Evolutionary conservation across 2,797 vertebrate genomes (phyloP).

Genomic region (Schizothorax lantsangensis): DNA sequence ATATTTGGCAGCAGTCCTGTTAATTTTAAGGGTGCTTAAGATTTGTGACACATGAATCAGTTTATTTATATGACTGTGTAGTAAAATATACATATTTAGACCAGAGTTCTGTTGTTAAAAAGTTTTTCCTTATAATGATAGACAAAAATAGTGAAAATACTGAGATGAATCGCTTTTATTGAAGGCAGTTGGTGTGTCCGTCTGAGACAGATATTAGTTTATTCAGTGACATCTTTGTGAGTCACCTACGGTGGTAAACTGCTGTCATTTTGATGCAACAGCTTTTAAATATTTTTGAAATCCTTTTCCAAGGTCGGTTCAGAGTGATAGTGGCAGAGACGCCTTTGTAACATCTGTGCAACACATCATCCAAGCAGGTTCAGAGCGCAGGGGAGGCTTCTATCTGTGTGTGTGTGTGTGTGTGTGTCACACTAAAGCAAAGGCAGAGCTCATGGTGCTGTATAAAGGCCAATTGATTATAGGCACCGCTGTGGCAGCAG

Average conservation of each 20-base stretch:
- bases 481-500: slow-evolving; percentile 43
- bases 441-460: slow-evolving; percentile 38
- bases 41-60: neutral
- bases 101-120: neutral
- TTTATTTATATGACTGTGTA: neutral
- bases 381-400: slow-evolving; percentile 25
- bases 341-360: slow-evolving; percentile 35
- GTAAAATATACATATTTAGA: neutral
- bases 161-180: neutral
- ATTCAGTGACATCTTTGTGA: slow-evolving; percentile 13
- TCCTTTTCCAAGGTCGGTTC: slow-evolving; percentile 24
- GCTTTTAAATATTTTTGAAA: neutral
- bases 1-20: neutral
- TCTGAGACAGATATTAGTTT: slow-evolving; percentile 13
- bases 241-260: neutral
- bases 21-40: neutral
- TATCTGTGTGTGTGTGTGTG: neutral
- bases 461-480: slow-evolving; percentile 55
- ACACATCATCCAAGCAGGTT: slow-evolving; percentile 44
- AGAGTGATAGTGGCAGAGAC: slow-evolving; percentile 40
- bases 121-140: neutral
- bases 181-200: neutral
- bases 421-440: slow-evolving; percentile 39
- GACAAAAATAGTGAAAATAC: neutral
- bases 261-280: slow-evolving; percentile 28